Conservation (phyloP, 1,140 invertebrate genomes). For the Drosophila oshimai region DNA sequence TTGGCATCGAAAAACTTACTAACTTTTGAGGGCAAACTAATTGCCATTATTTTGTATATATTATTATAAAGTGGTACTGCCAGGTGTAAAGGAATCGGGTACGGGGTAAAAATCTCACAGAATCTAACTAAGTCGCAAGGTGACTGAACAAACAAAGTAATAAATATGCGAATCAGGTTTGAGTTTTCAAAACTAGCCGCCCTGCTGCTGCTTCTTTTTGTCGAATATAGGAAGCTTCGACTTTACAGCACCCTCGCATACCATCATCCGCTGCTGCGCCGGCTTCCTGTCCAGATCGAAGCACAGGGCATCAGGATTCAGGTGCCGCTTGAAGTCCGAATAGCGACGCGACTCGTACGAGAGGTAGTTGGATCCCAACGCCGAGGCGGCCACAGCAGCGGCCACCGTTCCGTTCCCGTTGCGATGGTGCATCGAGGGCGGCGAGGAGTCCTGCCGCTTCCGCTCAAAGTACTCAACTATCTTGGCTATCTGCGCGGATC, state of each 20-base stretch:
- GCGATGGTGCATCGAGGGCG: slow-evolving; percentile 68
- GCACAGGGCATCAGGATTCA: slow-evolving; percentile 70
- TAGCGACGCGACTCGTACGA: slow-evolving; percentile 73
- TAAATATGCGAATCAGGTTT: slow-evolving; percentile 6
- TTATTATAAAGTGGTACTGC: slow-evolving; percentile 6
- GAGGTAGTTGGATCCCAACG: slow-evolving; percentile 62
- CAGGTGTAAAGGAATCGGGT: slow-evolving; percentile 10
- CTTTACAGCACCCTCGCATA: slow-evolving; percentile 92
- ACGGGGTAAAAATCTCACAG: slow-evolving; percentile 20
- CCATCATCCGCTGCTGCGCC: slow-evolving; percentile 86
- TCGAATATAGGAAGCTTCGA: slow-evolving; percentile 94
- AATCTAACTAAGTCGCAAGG: slow-evolving; percentile 24
- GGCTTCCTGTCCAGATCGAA: slow-evolving; percentile 81
- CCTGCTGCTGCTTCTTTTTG: slow-evolving; percentile 85
- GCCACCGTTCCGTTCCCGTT: slow-evolving; percentile 62
- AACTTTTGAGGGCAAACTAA: slow-evolving; percentile 10
- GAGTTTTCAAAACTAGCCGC: slow-evolving; percentile 30
- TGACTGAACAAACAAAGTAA: slow-evolving; percentile 8
- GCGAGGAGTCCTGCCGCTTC: slow-evolving; percentile 84
- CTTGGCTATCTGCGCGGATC: slow-evolving; percentile 90
- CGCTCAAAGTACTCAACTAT: slow-evolving; percentile 95
- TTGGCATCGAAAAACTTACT: slow-evolving; percentile 4
- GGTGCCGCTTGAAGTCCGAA: slow-evolving; percentile 76
- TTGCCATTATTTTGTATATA: not conserved
- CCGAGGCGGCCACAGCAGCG: slow-evolving; percentile 68